Conservation (phyloP, 2,888 invertebrate species). For the Habrosyne pyritoides region DNA sequence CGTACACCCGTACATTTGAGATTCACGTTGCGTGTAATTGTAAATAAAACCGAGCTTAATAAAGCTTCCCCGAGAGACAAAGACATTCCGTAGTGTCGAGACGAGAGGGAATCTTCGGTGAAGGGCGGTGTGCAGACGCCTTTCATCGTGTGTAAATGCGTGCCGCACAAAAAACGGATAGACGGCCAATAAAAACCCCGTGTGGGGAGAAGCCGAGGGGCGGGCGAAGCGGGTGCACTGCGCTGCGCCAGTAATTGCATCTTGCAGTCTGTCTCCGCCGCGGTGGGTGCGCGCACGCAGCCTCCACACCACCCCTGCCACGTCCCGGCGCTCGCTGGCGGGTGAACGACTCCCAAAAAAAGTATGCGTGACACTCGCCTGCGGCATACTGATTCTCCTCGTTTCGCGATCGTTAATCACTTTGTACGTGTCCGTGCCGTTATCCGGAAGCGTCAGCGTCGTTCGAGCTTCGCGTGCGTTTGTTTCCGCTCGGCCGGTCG, state of each 20-base stretch:
- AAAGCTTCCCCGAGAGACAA: constrained; percentile 59
- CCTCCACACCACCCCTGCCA: constrained; percentile 47
- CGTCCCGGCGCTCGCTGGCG: constrained; percentile 21
- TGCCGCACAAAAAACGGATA: constrained; percentile 77
- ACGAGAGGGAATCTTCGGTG: constrained; percentile 70
- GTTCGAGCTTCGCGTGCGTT: constrained; percentile 59
- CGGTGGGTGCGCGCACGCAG: constrained; percentile 80
- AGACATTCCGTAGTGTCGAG: constrained; percentile 70
- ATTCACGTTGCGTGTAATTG: constrained; percentile 34
- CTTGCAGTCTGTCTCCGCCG: constrained; percentile 74
- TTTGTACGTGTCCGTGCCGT: constrained; percentile 49
- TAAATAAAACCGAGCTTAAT: constrained; percentile 47
- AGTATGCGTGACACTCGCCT: constrained; percentile 50
- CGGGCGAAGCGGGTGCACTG: constrained; percentile 74
- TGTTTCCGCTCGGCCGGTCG: constrained; percentile 52
- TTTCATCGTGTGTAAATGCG: constrained; percentile 76
- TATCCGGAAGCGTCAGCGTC: constrained; percentile 55
- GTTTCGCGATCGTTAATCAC: constrained; percentile 49
- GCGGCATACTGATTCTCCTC: constrained; percentile 37
- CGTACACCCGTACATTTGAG: constrained; percentile 24
- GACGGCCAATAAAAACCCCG: constrained; percentile 80
- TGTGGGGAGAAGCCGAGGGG: constrained; percentile 77
- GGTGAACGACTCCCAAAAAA: constrained; percentile 44
- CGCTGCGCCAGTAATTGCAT: constrained; percentile 66
- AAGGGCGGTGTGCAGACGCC: constrained; percentile 73